Evolutionary conservation across 2,888 invertebrate species (phyloP), one percentile per base, ranked within the genome.

Genomic region (Parnassius orleans): DNA sequence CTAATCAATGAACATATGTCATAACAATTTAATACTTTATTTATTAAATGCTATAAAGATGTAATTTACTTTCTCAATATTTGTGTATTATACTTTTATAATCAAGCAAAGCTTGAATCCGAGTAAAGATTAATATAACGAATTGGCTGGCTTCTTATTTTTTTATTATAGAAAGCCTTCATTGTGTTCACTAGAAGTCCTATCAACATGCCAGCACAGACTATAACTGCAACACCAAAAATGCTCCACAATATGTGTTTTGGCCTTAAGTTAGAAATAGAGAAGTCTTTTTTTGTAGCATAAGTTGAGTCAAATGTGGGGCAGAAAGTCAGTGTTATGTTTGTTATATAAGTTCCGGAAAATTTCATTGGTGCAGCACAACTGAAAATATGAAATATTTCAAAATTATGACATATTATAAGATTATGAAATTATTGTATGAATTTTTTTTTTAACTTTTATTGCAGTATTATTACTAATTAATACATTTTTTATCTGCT

Each of bases 161-260:
- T 85, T 69, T 80, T 87, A 48, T 80, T 79, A 70, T 88, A 90
- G 61, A 84, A 70, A 57, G 80, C 74, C 70, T 86, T 90, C 10
- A 78, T 71, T 62, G 77, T 74, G 69, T 90, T 91, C 3, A 87
- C 79, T 51, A 89, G 68, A 57, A 90, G 74, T 11, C 91, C 91
- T 55, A 84, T 66, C 15, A 86, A 68, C 83, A 90, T 90, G 58
- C 91, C 91, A 41, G 87, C 68, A 14, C 80, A 76, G 3, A 83
- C 85, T 42, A 90, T 72, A 14, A 77, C 68, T 33, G 87, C 86
- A 14, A 91, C 91, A 66, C 85, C 90, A 61, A 91, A 74, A 55
- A 91, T 89, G 68, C 87, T 87, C 87, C 89, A 91, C 12, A 91
- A 64, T 33, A 91, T 72, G 78, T 91, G 90, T 72, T 83, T 90